Conservation (phyloP, 2,797 vertebrate species). For the Lophotriccus pileatus region DNA sequence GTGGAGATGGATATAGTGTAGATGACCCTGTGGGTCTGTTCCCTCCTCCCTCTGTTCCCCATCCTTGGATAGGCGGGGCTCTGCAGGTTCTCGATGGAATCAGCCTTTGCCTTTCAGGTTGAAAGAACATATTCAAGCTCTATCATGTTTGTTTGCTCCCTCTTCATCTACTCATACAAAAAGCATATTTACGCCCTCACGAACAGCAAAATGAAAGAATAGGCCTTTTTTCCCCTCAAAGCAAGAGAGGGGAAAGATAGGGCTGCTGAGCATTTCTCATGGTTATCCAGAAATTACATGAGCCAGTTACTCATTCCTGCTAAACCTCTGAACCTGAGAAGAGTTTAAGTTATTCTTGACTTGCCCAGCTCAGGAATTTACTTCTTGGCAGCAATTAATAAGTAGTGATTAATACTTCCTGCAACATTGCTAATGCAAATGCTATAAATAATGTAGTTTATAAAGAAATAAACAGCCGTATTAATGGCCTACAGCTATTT, state of each 20-base stretch:
- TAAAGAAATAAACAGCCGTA: constrained; percentile 66
- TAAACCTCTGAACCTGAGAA: neutral
- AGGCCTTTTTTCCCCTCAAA: neutral
- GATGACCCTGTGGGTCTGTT: neutral
- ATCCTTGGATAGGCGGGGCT: neutral
- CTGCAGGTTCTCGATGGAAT: neutral
- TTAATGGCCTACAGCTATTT: constrained; percentile 58
- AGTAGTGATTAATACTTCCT: constrained; percentile 61
- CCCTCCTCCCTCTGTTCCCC: neutral
- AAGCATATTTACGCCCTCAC: neutral
- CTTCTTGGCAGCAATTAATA: constrained; percentile 65
- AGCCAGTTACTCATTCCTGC: neutral
- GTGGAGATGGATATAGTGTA: neutral
- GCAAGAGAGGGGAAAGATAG: rapidly evolving
- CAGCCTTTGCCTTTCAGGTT: neutral
- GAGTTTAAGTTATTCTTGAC: constrained; percentile 39
- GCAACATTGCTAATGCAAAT: constrained; percentile 38
- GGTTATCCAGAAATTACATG: neutral
- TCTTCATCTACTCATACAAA: neutral
- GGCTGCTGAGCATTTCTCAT: neutral
- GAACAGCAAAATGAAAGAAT: neutral
- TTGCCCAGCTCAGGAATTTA: constrained; percentile 46
- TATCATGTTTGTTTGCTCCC: neutral
- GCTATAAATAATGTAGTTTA: constrained; percentile 68
- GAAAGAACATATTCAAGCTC: neutral